Percentiles rank a stretch among this genome's conserved stretches.
These are phyloP conservation scores for Tetramorium bicarinatum DNA, from an alignment of 2,888 invertebrate genomes.

Conservation along the genomic window DNA sequence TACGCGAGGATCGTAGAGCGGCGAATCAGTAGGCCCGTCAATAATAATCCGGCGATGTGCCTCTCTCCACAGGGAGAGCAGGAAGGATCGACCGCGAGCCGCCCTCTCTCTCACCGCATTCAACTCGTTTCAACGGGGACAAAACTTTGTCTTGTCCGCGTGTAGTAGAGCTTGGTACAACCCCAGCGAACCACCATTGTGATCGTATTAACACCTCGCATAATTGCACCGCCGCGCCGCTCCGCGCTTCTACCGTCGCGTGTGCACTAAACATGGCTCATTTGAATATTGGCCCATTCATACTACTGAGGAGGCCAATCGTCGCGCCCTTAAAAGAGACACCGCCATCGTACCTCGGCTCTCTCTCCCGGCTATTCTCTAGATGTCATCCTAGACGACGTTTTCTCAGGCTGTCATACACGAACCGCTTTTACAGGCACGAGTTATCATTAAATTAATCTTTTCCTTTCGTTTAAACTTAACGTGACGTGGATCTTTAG, in stretches of 20 bases:
- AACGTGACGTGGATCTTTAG: not conserved
- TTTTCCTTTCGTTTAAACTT: not conserved
- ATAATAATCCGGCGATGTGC: conserved; percentile 73
- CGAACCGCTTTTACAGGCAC: not conserved
- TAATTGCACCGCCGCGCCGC: conserved; percentile 80
- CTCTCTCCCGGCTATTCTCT: conserved; percentile 49
- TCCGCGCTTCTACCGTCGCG: conserved; percentile 77
- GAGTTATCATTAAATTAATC: not conserved
- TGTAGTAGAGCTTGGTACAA: conserved; percentile 57
- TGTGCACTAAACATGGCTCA: conserved; percentile 81
- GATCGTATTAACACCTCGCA: conserved; percentile 85
- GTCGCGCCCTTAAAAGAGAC: conserved; percentile 73
- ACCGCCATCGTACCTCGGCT: conserved; percentile 46
- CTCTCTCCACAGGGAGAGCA: not conserved
- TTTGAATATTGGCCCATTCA: conserved; percentile 84
- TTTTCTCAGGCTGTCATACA: conserved; percentile 81
- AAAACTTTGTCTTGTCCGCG: conserved; percentile 66
- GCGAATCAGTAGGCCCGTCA: conserved; percentile 68
- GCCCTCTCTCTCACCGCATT: conserved; percentile 21
- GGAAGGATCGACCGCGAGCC: conserved; percentile 41
- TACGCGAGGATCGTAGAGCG: not conserved
- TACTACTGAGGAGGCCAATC: conserved; percentile 76
- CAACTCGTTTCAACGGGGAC: conserved; percentile 61
- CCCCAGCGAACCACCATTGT: conserved; percentile 79
- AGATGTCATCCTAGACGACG: conserved; percentile 54